These are phyloP conservation scores for Frankliniella fusca DNA, from an alignment of 2,888 invertebrate species.

Conservation along the genomic window DNA sequence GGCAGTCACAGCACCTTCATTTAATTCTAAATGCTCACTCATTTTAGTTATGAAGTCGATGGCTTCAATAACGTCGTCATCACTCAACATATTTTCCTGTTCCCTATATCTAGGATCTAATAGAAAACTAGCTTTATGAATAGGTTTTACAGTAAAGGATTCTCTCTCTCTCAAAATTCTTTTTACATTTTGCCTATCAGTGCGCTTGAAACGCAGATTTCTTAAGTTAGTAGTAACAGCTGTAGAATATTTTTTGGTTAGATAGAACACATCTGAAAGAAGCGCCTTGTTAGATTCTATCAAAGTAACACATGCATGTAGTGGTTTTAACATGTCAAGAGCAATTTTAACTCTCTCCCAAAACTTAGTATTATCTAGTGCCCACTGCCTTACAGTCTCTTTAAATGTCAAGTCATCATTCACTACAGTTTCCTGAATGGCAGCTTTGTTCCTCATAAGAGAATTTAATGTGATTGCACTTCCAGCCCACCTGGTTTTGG, in stretches of 20 bases:
- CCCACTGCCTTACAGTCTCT: background rate
- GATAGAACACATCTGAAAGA: slow-evolving; percentile 1
- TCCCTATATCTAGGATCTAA: background rate
- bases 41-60: background rate
- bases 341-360: slow-evolving; percentile 1
- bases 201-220: slow-evolving; percentile 11
- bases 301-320: background rate
- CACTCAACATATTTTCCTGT: background rate
- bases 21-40: slow-evolving; percentile 1
- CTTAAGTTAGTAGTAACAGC: background rate
- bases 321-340: background rate
- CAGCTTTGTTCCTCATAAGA: slow-evolving; percentile 6
- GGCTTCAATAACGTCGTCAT: background rate
- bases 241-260: background rate
- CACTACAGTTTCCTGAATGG: background rate
- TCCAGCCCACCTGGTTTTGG: background rate
- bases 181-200: background rate
- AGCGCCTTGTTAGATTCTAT: background rate
- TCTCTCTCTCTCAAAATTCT: background rate
- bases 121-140: background rate
- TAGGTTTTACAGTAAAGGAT: background rate
- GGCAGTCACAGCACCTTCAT: background rate
- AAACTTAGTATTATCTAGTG: background rate
- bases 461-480: background rate
- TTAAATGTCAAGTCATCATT: background rate